phyloP scores from a whole-genome alignment of 2,113 vertebrate genomes.

The Cepphus grylle region DNA sequence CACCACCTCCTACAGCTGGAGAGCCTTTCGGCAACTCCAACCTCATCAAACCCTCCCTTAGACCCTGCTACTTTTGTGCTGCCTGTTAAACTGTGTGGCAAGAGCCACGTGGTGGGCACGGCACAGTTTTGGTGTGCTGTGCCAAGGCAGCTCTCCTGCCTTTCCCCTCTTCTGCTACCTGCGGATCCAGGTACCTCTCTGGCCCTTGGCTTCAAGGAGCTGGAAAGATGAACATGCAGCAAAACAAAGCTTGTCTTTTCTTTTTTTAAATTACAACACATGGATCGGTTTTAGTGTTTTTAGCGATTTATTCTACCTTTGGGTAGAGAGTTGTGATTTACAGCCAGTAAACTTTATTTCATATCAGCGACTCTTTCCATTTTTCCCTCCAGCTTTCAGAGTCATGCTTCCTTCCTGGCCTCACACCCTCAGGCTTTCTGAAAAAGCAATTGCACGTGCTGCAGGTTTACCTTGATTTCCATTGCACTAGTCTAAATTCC shows the following conservation, averaged over 20 bases:
- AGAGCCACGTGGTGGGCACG: rapidly evolving
- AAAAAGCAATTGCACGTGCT: background rate
- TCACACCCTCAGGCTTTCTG: background rate
- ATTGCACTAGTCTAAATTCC: background rate
- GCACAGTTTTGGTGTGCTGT: rapidly evolving
- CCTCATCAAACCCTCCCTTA: background rate
- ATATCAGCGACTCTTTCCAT: background rate
- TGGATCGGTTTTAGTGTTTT: background rate
- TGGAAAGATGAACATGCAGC: background rate
- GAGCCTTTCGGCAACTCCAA: background rate
- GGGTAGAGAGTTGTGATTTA: background rate
- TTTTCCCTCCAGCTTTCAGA: background rate
- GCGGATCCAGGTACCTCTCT: rapidly evolving
- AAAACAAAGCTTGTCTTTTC: background rate
- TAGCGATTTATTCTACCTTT: background rate
- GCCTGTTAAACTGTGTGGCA: background rate
- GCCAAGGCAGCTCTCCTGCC: background rate
- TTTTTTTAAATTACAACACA: background rate
- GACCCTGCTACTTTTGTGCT: background rate
- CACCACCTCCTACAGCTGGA: background rate
- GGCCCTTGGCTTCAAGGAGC: background rate
- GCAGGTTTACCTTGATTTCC: background rate
- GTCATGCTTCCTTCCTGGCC: background rate
- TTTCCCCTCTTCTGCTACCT: background rate
- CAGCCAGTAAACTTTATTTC: background rate